Evolutionary conservation across 2,113 vertebrate genomes (phyloP).

Genomic region (Hemicordylus capensis): DNA sequence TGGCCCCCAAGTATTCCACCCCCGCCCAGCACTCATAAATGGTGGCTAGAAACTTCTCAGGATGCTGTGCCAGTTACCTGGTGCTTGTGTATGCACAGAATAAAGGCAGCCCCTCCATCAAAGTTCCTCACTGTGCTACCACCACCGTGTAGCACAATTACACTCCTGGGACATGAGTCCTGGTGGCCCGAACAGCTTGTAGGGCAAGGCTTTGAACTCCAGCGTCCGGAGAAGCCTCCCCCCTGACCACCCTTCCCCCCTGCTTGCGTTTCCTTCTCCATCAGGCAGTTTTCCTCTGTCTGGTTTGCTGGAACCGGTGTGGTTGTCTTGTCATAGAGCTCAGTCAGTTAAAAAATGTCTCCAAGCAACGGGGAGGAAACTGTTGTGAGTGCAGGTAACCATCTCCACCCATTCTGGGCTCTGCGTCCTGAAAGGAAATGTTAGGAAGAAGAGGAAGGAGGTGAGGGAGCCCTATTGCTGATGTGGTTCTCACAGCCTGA

Average conservation of each 20-base stretch:
- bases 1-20: no score
- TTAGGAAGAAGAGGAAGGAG: not conserved
- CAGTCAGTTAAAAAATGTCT: not conserved
- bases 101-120: not conserved
- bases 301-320: not conserved
- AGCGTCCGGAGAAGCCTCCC: not conserved
- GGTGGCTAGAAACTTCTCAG: not conserved
- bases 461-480: not conserved
- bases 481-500: not conserved
- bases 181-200: no score
- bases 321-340: accelerated
- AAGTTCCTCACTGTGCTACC: not conserved
- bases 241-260: not conserved
- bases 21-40: no score
- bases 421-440: not conserved
- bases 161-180: not conserved
- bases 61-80: not conserved
- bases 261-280: not conserved
- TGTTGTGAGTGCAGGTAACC: not conserved
- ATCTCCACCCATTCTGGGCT: not conserved
- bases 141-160: no score
- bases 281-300: not conserved
- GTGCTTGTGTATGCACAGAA: not conserved
- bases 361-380: not conserved
- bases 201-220: not conserved